Base-by-base conservation (phyloP, 2,113 vertebrate genomes). In the Glareola pratincola region DNA sequence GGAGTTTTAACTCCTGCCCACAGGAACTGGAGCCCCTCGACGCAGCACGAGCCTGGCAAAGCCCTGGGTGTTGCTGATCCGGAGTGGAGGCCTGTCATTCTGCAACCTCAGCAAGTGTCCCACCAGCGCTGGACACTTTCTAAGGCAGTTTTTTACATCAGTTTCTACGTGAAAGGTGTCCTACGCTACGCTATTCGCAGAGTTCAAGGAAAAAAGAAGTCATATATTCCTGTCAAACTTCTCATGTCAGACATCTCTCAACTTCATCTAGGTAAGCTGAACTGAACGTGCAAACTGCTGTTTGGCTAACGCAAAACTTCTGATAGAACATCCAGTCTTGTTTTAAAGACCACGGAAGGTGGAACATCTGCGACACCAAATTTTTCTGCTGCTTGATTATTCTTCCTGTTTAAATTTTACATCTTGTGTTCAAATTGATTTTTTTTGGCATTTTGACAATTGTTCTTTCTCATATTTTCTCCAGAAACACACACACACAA, bases 141-240 rank as follows among this genome's bases (percentile, higher is more conserved):
- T 54, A 36, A 59, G 43, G 53, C 53, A 50, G 48, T 6, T 87
- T 87, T 56, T 79, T 75, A 15, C 37, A 62, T 13, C 60, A 30
- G 26, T 66, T 88, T 43, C 41, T 80, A 21, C 0, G 0, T 62
- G 63, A 69, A 73, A 62, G 23, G 5, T 45, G 59, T n/a, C 56
- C 45, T 85, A 29, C 4, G 6, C 32, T 57, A 41, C 2, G 9
- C 41, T 71, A 26, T 41, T 85, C 6, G 2, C 0, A 0, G 51
- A 62, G 50, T 41, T 93, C 34, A 90, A 88, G 56, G 50, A 57
- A 9, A 72, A 78, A 74, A 82, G 12, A 69, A 62, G 62, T 37
- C 10, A 43, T 39, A 45, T 78, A 23, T 17, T 78, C 37, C 48
- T 1, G 3, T 30, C 45, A 29, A 80, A n/a, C 19, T 56, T 73